These are phyloP conservation scores for Acleris laterana DNA, from an alignment of 2,888 invertebrate species.

Conservation along the genomic window DNA sequence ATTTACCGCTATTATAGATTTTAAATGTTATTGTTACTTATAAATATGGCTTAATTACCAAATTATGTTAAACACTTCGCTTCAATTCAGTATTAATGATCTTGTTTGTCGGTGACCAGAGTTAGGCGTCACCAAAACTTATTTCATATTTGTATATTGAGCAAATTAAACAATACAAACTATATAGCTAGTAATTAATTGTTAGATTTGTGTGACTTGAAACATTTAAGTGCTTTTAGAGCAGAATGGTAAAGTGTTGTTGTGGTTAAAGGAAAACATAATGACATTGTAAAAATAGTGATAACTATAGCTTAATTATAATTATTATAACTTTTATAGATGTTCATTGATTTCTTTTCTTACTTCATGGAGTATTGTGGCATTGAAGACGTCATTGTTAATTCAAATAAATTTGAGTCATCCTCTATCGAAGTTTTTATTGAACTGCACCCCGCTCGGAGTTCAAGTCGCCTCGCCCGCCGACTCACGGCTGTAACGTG, in stretches of 20 bases:
- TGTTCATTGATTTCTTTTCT: slow-evolving; percentile 83
- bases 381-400: slow-evolving; percentile 84
- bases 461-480: slow-evolving; percentile 16
- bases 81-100: slow-evolving; percentile 81
- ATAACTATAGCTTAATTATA: slow-evolving; percentile 84
- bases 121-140: slow-evolving; percentile 69
- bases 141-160: slow-evolving; percentile 83
- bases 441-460: slow-evolving; percentile 41
- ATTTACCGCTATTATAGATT: slow-evolving; percentile 62
- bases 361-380: slow-evolving; percentile 84
- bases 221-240: slow-evolving; percentile 84
- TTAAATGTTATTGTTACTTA: slow-evolving; percentile 66
- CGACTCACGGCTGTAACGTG: slow-evolving; percentile 4
- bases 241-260: slow-evolving; percentile 80
- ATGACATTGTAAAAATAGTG: slow-evolving; percentile 85
- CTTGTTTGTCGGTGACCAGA: slow-evolving; percentile 67
- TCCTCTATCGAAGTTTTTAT: slow-evolving; percentile 81
- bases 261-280: slow-evolving; percentile 83
- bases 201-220: slow-evolving; percentile 84
- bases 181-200: slow-evolving; percentile 83
- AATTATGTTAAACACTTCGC: slow-evolving; percentile 77
- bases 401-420: slow-evolving; percentile 84
- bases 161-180: slow-evolving; percentile 81
- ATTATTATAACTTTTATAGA: slow-evolving; percentile 85
- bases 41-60: slow-evolving; percentile 79